phyloP scores from a whole-genome alignment of 2,113 vertebrate species.

The Albula glossodonta region DNA sequence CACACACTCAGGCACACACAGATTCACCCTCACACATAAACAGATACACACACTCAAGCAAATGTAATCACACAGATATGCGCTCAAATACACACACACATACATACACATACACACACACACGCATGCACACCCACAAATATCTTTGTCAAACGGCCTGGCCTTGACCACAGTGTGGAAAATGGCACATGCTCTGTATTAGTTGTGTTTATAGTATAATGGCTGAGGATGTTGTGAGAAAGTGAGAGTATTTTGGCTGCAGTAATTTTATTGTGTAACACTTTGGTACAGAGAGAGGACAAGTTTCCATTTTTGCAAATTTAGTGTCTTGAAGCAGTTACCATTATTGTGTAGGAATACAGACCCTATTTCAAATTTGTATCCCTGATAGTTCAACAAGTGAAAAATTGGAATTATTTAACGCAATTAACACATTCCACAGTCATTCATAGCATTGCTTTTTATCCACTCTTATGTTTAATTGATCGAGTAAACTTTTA shows the following conservation, averaged over 20 bases:
- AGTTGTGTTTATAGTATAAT: neutral
- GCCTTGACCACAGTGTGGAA: neutral
- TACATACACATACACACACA: constrained; percentile 22
- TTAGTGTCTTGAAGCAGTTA: neutral
- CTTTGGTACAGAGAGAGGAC: neutral
- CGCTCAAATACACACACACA: constrained; percentile 7
- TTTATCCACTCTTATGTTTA: neutral
- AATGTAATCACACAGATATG: constrained; percentile 3
- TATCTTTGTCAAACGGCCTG: neutral
- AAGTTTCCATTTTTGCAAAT: neutral
- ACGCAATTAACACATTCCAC: neutral
- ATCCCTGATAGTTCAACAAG: neutral
- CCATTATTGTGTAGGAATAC: no score
- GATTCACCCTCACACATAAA: constrained; percentile 12
- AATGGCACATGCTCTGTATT: neutral
- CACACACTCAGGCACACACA: constrained; percentile 16
- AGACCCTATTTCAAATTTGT: no score
- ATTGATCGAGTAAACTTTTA: neutral
- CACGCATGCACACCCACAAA: constrained; percentile 8
- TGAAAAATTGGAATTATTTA: neutral
- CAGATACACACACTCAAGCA: constrained; percentile 23
- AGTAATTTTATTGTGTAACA: neutral
- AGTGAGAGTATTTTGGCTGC: constrained; percentile 6
- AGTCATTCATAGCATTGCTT: neutral
- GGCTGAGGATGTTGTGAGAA: constrained; percentile 6